Base-by-base conservation (phyloP, 2,113 vertebrate genomes). In the Barbus barbus region DNA sequence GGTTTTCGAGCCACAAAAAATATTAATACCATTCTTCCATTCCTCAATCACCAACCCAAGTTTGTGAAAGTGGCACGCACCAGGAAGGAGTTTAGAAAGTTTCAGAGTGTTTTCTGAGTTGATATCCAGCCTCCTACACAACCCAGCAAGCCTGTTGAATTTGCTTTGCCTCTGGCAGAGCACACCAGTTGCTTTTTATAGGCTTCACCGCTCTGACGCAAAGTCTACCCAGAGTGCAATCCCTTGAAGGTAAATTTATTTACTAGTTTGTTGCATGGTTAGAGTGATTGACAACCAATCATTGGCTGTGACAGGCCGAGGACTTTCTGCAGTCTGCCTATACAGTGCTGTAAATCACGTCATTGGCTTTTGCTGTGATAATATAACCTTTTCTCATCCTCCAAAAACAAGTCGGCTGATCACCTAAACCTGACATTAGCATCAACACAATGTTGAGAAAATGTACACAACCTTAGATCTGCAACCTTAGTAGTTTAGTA, bases 251-350 rank as follows among this genome's bases (percentile, higher is more conserved):
- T 78, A 89, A 87, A 90, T 89, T 24, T 90, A 88, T 92, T 92
- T 89, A 88, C 61, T 85, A 89, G 84, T 93, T 91, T 91, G 84
- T 82, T 85, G 90, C 87, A 83, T 86, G 85, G 89, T 85, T 88
- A 71, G 73, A 90, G 78, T 86, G 89, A 92, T 81, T 91, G 89
- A 92, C 90, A 89, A 93, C 91, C 87, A 91, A 92, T 93, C 88
- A 91, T 89, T 71, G 77, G 11, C 51, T 74, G 28, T 90, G 91
- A 91, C 90, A 90, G 87, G 83, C 77, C 63, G 61, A 78, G 83
- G 87, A 84, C 88, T 84, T 81, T 84, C 86, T 44, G 65, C 81
- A 77, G 83, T 81, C 51, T 56, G 51, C 44, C 33, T 24, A n/a
- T n/a, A 48, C 18, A 12, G 53, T 60, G 77, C 67, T 28, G 38